These are phyloP conservation scores for Eurytoma adleriae DNA, from an alignment of 2,888 invertebrate genomes.

Conservation along the genomic window DNA sequence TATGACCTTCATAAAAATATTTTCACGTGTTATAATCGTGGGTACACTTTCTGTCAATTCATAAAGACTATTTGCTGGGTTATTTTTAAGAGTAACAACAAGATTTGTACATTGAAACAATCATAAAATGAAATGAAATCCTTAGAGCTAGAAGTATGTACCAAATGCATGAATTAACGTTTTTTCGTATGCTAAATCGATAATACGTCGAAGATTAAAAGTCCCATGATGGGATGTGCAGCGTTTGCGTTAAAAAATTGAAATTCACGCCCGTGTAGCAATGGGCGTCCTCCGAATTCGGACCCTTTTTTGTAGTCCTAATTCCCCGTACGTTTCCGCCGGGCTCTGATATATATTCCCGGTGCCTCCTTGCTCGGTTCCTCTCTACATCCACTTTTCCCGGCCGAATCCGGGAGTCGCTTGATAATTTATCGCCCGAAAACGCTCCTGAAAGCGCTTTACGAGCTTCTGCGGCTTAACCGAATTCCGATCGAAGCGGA, in stretches of 20 bases:
- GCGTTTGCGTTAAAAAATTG: not conserved
- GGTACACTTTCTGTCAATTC: no score
- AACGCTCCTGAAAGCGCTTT: constrained; percentile 48
- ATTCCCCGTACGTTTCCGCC: constrained; percentile 10
- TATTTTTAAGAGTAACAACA: no score
- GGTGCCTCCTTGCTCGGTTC: not conserved
- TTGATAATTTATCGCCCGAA: constrained; percentile 51
- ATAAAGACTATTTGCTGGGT: no score
- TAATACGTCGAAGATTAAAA: no score
- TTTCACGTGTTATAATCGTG: no score
- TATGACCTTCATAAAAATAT: no score
- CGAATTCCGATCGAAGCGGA: constrained; percentile 52
- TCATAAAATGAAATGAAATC: no score
- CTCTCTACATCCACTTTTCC: constrained; percentile 21
- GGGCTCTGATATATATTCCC: constrained; percentile 14
- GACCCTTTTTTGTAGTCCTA: constrained; percentile 11
- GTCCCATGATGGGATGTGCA: no score
- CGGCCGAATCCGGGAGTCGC: constrained; percentile 40
- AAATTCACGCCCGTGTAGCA: not conserved
- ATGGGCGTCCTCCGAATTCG: constrained; percentile 20
- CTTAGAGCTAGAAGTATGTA: no score
- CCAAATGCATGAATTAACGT: no score
- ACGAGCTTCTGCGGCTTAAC: constrained; percentile 51
- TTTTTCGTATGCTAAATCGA: no score
- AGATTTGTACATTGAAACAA: no score